Evolutionary conservation across 2,888 invertebrate genomes (phyloP).

Genomic region (Hemithea aestivaria): DNA sequence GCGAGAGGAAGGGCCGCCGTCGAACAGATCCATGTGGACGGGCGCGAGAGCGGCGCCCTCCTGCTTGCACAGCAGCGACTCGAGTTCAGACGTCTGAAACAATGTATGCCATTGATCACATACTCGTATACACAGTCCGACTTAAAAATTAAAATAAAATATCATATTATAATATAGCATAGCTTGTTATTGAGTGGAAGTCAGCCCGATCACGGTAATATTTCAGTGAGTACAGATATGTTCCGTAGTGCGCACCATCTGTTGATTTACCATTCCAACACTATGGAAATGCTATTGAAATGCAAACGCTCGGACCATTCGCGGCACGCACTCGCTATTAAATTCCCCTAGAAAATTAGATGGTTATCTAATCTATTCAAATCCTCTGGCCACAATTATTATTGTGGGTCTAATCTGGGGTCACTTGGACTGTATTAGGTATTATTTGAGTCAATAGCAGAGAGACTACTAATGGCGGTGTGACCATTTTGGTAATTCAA

Average conservation of each 20-base stretch:
- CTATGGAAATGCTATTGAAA: constrained; percentile 36
- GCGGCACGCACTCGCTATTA: constrained; percentile 11
- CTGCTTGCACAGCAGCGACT: constrained; percentile 88
- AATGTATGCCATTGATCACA: too few species aligned
- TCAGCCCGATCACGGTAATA: not conserved
- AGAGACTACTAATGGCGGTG: not conserved
- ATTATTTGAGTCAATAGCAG: not conserved
- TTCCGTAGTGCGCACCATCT: not conserved
- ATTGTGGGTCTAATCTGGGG: constrained; percentile 1
- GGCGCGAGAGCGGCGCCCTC: constrained; percentile 82
- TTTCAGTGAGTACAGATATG: constrained; percentile 1
- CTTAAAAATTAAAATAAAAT: too few species aligned
- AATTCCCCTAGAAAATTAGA: constrained; percentile 17
- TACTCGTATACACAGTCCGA: too few species aligned
- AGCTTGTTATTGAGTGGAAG: not conserved
- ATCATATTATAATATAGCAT: too few species aligned
- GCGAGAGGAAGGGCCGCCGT: constrained; percentile 77
- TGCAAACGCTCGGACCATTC: constrained; percentile 27
- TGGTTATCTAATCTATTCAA: constrained; percentile 16
- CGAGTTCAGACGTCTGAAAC: constrained; percentile 87
- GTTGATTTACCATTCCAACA: constrained; percentile 11
- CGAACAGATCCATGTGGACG: constrained; percentile 79
- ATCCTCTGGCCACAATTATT: constrained; percentile 7
- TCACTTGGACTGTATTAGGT: constrained; percentile 1
- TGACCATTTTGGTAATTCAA: too few species aligned